A percentile compares a stretch with the other conserved stretches of the same genome.
Evolutionary conservation across 2,113 vertebrate species (phyloP).

Genomic region (Poecilia latipinna): DNA sequence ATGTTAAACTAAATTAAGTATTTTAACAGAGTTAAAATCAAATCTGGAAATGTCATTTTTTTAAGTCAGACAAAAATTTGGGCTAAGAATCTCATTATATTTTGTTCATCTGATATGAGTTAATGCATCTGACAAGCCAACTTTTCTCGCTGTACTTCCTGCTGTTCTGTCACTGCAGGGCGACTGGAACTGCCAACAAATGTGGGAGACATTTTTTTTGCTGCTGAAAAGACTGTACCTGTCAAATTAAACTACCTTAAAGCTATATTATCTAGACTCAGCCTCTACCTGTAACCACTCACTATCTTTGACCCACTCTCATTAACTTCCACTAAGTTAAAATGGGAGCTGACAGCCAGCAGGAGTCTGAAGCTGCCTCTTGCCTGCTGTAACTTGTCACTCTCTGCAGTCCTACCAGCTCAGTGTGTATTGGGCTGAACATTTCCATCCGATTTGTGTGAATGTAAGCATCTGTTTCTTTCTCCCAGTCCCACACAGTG

Average conservation of each 20-base stretch:
- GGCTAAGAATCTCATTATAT: not conserved
- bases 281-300: not conserved
- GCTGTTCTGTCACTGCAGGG: slow-evolving; percentile 10
- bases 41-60: not conserved
- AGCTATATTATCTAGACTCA: not conserved
- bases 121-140: slow-evolving; percentile 63
- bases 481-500: slow-evolving; percentile 11
- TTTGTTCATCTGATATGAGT: slow-evolving; percentile 32
- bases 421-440: not conserved
- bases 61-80: not conserved
- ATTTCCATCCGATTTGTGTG: slow-evolving; percentile 1
- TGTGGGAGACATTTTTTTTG: slow-evolving; percentile 7
- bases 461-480: slow-evolving; percentile 19
- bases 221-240: not conserved
- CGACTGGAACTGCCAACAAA: slow-evolving; percentile 24
- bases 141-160: slow-evolving; percentile 20
- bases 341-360: slow-evolving; percentile 9
- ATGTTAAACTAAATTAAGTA: too few species aligned
- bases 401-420: not conserved
- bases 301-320: not conserved
- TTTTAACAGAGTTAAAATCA: not conserved
- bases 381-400: slow-evolving; percentile 14
- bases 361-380: slow-evolving; percentile 4
- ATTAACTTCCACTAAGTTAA: not conserved
- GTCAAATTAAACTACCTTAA: not conserved